A percentile compares a stretch with the other conserved stretches of the same genome.
These are phyloP conservation scores for Agrochola macilenta DNA, from an alignment of 2,888 invertebrate genomes.

Conservation along the genomic window DNA sequence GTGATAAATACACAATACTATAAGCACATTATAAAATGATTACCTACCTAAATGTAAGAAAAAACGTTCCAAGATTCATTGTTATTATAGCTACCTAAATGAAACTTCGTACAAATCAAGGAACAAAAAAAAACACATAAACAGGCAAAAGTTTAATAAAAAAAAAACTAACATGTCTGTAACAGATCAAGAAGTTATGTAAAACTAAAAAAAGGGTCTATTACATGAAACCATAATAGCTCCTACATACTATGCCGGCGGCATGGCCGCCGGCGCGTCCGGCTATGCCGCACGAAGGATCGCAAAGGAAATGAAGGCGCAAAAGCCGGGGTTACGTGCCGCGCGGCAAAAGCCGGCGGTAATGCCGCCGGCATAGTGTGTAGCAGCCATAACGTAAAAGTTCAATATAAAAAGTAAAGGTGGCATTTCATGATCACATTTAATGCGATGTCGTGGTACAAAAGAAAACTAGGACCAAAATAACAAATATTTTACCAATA, in stretches of 20 bases:
- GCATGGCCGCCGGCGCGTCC: too few species aligned
- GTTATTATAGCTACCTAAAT: background rate
- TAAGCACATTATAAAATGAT: slow-evolving; percentile 30
- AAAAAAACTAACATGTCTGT: slow-evolving; percentile 58
- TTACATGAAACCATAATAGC: slow-evolving; percentile 53
- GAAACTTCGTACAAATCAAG: slow-evolving; percentile 12
- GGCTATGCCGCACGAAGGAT: too few species aligned
- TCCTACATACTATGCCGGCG: too few species aligned
- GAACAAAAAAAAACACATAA: slow-evolving; percentile 52
- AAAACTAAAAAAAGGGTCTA: slow-evolving; percentile 51
- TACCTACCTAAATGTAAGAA: slow-evolving; percentile 27
- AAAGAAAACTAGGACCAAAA: slow-evolving; percentile 51
- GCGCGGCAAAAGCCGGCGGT: too few species aligned
- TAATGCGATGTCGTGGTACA: slow-evolving; percentile 49
- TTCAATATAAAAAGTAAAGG: slow-evolving; percentile 48
- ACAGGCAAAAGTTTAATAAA: slow-evolving; percentile 68
- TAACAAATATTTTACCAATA: slow-evolving; percentile 58
- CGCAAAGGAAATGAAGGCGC: too few species aligned
- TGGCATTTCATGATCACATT: slow-evolving; percentile 62
- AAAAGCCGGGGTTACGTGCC: too few species aligned
- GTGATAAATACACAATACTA: slow-evolving; percentile 35
- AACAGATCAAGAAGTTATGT: slow-evolving; percentile 54
- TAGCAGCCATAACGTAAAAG: slow-evolving; percentile 39
- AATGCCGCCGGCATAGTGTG: too few species aligned
- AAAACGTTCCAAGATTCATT: slow-evolving; percentile 6